Base-by-base conservation (phyloP, 2,888 invertebrate genomes). In the Himalopsyche anomala region DNA sequence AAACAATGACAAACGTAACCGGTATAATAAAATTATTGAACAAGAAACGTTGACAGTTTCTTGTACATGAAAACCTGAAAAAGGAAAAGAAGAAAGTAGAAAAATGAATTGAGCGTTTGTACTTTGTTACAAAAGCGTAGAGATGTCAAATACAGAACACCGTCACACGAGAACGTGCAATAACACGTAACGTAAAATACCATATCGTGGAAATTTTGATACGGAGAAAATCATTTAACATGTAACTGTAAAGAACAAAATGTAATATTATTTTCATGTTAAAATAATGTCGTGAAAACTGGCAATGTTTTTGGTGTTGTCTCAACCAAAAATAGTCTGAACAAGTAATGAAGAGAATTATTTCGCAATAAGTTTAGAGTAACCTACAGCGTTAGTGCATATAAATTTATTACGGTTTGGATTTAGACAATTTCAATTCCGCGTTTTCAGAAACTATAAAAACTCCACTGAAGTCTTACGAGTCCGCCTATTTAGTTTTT, bases 1-100 rank as follows among this genome's bases (percentile, higher is more conserved):
- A 56, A 56, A 56, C n/a, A 56, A 56, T 56, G n/a, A 56, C 56
- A 56, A 56, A n/a, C n/a, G 56, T n/a, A 56, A 2, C n/a, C 56
- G 4, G 17, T 5, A 17, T 19, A 56, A 56, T 56, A 56, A 56
- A 56, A 56, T n/a, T 56, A 56, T 28, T 8, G 4, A 62, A 19
- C 4, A 62, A 62, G 56, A 19, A 62, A 62, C 19, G n/a, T 28
- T 62, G 56, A 56, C 56, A 56, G n/a, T 56, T 17, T 56, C n/a
- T 56, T 56, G 56, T 56, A 17, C n/a, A 56, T 19, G n/a, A 19
- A 56, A 56, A 56, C 56, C 0, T 56, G 56, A n/a, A 56, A 56
- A 56, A n/a, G 56, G 56, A 17, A 56, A 6, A 17, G n/a, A 19
- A 17, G n/a, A 56, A 56, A 56, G 5, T 56, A n/a, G 56, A 62